Evolutionary conservation across 2,113 vertebrate species (phyloP), one percentile per base, ranked within the genome.

Genomic region (Aspidoscelis tigris): DNA sequence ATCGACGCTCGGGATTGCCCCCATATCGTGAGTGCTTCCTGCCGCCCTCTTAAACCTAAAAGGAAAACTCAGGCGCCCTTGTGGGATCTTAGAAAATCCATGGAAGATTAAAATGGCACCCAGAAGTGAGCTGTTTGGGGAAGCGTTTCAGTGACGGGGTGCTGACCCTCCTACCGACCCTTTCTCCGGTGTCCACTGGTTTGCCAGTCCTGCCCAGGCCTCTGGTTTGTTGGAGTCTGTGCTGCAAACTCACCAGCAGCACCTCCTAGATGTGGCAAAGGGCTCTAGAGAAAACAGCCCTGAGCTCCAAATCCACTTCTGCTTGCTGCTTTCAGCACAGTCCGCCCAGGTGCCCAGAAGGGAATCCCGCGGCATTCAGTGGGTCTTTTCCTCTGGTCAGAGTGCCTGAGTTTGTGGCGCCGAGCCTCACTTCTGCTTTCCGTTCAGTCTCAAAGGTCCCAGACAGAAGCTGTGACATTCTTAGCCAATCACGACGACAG

Each of bases 381-480:
- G n/a, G 68, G 68, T 26, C 11, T 16, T 39, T 4, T n/a, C 33
- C 47, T 26, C 20, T 26, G 3, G 26, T 4, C 3, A 58, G 39
- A 20, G 2, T 33, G 24, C 5, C 4, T 50, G 12, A 7, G 64
- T 39, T 21, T 22, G 9, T 55, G 1, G 24, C 6, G 80, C 11
- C 33, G 65, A 43, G 24, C 55, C 20, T 14, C 82, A 79, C 82
- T 68, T 71, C 1, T 64, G 26, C 50, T 93, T 24, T 9, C 43
- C 71, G 87, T 77, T 85, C 93, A 99, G 98, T 99, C 98, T 80
- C 98, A 99, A 96, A 96, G 98, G 77, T 99, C 98, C 20, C 98
- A 99, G 95, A 99, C 98, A 0, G 98, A 99, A 94, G 98, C 98
- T 0, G 98, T 99, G 93, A 99, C 98, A 2, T 99, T 99, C 92